Base-by-base conservation (phyloP, 2,113 vertebrate species). In the Parus major region DNA sequence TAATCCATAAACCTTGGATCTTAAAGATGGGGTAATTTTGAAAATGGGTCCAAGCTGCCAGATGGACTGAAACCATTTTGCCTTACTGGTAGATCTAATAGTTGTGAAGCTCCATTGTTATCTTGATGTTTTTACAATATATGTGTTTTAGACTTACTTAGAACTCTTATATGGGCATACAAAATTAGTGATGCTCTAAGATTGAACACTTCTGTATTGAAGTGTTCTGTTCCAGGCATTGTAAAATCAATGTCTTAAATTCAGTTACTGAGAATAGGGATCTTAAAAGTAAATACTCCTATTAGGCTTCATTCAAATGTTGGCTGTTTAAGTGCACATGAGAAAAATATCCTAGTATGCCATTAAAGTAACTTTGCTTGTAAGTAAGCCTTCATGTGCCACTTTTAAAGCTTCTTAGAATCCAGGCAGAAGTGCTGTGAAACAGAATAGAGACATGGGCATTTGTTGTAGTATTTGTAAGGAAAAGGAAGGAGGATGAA, bases 381-480 rank as follows among this genome's bases (percentile, higher is more conserved):
- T 14, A 85, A 94, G 27, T 82, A 89, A 47, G 88, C 64, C 24
- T 66, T 86, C 24, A 42, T 56, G 44, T 84, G 57, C 50, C 55
- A 61, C 71, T 88, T 78, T 46, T 70, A 42, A 13, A 75, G 47
- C 36, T 68, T 55, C 29, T 63, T 28, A 42, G 64, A 33, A 10
- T 70, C 31, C 24, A 44, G 44, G 57, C 24, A 42, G 9, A 66
- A 31, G 12, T 77, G 36, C 60, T 18, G 5, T 81, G 53, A 83
- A 92, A 85, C 57, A 89, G 69, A 92, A 84, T 80, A 41, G 52
- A 84, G 53, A 82, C 47, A 77, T 73, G 94, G 49, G n/a, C 73
- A 80, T 86, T 88, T 92, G 29, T 86, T 96, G 25, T 91, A 69
- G 52, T 86, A 56, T 61, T 87, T 72, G 31, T 23, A 75, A 66